Evolutionary conservation across 1,140 invertebrate genomes (phyloP).

Genomic region (Caenorhabditis latens): DNA sequence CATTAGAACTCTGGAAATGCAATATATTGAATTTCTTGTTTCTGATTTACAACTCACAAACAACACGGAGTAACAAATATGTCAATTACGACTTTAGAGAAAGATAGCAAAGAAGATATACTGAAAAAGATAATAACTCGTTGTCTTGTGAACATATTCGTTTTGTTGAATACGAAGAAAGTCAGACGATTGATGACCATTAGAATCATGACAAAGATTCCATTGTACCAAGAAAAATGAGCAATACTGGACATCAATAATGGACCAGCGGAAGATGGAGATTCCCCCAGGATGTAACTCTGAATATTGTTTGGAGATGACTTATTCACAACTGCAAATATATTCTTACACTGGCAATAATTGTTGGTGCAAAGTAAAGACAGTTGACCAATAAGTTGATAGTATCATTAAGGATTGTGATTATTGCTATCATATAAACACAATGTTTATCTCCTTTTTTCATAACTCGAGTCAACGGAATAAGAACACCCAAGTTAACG

Average conservation of each 20-base stretch:
- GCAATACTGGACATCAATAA: not conserved
- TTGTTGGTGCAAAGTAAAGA: not conserved
- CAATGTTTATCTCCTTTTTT: not conserved
- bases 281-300: not conserved
- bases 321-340: too few species aligned
- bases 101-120: not conserved
- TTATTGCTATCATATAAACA: not conserved
- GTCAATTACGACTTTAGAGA: not conserved
- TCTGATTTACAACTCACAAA: not conserved
- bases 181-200: not conserved
- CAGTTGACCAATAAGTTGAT: not conserved
- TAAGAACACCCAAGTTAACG: not conserved
- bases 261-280: not conserved
- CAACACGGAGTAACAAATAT: not conserved
- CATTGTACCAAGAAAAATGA: constrained; percentile 10
- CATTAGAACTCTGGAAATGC: not conserved
- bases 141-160: not conserved
- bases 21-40: not conserved
- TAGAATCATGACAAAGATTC: not conserved
- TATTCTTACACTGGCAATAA: not conserved
- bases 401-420: not conserved
- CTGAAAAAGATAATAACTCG: not conserved
- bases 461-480: not conserved
- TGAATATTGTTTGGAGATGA: not conserved
- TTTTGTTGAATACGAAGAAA: not conserved